phyloP scores from a whole-genome alignment of 2,797 vertebrate species.

The Peromyscus melanophrys region DNA sequence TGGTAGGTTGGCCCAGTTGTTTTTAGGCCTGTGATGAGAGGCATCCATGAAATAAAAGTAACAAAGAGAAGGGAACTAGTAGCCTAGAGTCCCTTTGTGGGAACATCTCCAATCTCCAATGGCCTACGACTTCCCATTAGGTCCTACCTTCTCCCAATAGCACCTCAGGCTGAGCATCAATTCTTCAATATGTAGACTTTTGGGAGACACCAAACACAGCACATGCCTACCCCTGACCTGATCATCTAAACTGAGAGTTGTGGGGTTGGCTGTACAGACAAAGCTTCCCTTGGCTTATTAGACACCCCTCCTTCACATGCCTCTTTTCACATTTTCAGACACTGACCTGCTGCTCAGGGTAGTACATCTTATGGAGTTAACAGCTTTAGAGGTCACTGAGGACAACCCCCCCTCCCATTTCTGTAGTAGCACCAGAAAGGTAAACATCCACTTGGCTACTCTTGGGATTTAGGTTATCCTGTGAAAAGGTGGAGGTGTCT shows the following conservation, averaged over 20 bases:
- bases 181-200: not conserved
- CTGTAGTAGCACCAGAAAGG: not conserved
- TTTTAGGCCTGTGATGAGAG: not conserved
- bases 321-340: not conserved
- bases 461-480: not conserved
- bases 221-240: not conserved
- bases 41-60: not conserved
- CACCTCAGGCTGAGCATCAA: not conserved
- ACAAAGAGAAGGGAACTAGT: not conserved
- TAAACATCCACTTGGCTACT: not conserved
- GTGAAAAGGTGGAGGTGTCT: not conserved
- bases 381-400: not conserved
- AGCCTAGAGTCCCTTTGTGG: not conserved
- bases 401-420: not conserved
- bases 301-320: not conserved
- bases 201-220: not conserved
- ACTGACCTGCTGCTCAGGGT: accelerated
- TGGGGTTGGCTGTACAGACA: not conserved
- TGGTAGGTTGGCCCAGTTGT: not conserved
- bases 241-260: not conserved
- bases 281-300: not conserved
- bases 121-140: not conserved
- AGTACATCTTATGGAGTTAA: not conserved
- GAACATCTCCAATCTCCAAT: not conserved
- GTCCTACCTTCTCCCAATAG: not conserved